Evolutionary conservation across 2,888 invertebrate genomes (phyloP), one percentile per base, ranked within the genome.

Genomic region (Linnaemya tessellans): DNA sequence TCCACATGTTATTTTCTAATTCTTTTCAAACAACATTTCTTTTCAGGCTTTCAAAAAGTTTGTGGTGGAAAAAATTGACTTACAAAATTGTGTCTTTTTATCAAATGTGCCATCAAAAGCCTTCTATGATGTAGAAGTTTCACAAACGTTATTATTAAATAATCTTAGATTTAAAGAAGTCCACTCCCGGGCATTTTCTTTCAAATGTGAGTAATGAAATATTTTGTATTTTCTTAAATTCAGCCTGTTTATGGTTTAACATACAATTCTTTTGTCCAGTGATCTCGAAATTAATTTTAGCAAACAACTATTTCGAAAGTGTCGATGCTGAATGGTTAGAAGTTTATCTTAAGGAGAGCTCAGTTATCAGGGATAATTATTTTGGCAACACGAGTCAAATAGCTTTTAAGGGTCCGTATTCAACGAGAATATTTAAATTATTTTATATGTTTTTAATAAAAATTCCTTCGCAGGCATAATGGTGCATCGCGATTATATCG

Each of bases 31-130:
- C 30, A 30, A 30, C 30, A 30, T 30, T 30, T n/a, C 13, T 68
- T 65, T 84, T 35, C 70, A 97, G 92, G 95, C 96, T 2, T 96
- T 97, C 89, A 97, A 97, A 89, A 96, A 96, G 92, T 96, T 97
- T 89, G 94, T 95, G 35, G 94, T 96, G 0, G 94, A 94, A 46
- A 94, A 94, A 87, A 94, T 97, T 86, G 93, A 94, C 87, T 91
- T 97, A 70, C 93, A 94, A 56, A 95, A 95, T 4, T 95, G 95
- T 25, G 92, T 90, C 13, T 94, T 96, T 64, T 92, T 93, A 38
- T 93, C 93, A 0, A 90, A 93, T 70, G 91, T 96, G 82, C 96
- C 96, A 5, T 96, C 96, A 88, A 94, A 96, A 84, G 94, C 95
- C 80, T 94, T 97, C 90, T 96, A 96, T 80, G 96, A 97, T 88